Conservation (phyloP, 1,140 invertebrate genomes). For the Colletes gigas region DNA sequence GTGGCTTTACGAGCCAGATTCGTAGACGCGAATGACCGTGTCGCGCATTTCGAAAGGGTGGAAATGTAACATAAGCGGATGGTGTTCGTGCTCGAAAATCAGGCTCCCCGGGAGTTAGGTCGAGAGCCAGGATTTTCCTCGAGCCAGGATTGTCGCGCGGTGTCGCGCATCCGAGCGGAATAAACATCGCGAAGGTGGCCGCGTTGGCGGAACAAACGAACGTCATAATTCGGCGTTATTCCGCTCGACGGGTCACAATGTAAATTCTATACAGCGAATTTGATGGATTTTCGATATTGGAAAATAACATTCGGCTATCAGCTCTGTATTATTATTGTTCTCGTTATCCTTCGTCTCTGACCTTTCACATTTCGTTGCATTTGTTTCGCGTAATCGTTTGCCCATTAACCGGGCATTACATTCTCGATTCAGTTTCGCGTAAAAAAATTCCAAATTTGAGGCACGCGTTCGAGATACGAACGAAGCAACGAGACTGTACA, state of each 20-base stretch:
- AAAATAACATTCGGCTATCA: not conserved
- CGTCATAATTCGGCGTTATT: conserved; percentile 44
- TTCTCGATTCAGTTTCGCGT: too few species aligned
- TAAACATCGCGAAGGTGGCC: conserved; percentile 19
- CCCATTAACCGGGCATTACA: too few species aligned
- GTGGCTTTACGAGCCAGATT: too few species aligned
- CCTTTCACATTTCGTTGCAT: too few species aligned
- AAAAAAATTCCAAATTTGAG: too few species aligned
- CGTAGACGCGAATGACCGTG: not conserved
- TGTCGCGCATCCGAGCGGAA: conserved; percentile 1
- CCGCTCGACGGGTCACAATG: conserved; percentile 26
- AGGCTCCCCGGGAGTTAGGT: not conserved
- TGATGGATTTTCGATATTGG: not conserved
- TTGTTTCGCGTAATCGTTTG: not conserved
- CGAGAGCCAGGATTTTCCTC: not conserved
- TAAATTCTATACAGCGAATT: conserved; percentile 19
- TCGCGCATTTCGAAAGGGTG: not conserved
- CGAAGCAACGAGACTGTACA: too few species aligned
- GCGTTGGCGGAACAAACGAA: conserved; percentile 43
- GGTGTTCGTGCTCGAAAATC: not conserved
- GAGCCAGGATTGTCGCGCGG: not conserved
- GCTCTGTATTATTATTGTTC: too few species aligned
- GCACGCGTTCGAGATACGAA: too few species aligned
- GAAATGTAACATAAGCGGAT: not conserved
- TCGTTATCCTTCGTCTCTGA: too few species aligned